These are phyloP conservation scores for Orcinus orca DNA, from an alignment of 2,113 vertebrate species.

Conservation along the genomic window DNA sequence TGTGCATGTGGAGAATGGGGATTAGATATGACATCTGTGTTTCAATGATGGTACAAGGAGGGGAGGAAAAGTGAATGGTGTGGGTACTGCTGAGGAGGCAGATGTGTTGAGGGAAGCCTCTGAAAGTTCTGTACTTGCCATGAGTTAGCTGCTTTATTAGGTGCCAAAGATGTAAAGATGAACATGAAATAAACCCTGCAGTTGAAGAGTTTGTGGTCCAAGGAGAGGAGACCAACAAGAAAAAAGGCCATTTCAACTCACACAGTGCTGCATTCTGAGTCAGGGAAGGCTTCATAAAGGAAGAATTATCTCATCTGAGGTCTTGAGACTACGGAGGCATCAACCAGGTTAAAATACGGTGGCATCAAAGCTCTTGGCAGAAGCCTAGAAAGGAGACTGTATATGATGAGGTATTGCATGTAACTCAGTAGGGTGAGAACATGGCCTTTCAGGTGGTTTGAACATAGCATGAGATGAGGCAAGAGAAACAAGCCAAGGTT, in stretches of 20 bases:
- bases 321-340: too few relatives aligned
- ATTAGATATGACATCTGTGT: not conserved
- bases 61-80: not conserved
- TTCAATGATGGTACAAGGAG: not conserved
- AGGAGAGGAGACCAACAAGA: not conserved
- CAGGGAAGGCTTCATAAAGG: not conserved
- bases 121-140: not conserved
- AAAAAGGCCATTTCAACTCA: not conserved
- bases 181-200: not conserved
- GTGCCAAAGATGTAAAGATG: not conserved
- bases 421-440: not conserved
- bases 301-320: not conserved
- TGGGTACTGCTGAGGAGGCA: not conserved
- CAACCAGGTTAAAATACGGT: not conserved
- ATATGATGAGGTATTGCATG: fast-evolving
- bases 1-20: not conserved
- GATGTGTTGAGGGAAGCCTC: not conserved
- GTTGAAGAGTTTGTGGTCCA: not conserved
- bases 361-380: not conserved
- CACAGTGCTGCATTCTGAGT: not conserved
- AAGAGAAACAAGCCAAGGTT: not conserved
- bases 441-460: not conserved
- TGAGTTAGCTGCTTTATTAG: not conserved
- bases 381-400: not conserved
- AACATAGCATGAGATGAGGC: not conserved